phyloP scores from a whole-genome alignment of 2,113 vertebrate species.

The Triplophysa dalaica region DNA sequence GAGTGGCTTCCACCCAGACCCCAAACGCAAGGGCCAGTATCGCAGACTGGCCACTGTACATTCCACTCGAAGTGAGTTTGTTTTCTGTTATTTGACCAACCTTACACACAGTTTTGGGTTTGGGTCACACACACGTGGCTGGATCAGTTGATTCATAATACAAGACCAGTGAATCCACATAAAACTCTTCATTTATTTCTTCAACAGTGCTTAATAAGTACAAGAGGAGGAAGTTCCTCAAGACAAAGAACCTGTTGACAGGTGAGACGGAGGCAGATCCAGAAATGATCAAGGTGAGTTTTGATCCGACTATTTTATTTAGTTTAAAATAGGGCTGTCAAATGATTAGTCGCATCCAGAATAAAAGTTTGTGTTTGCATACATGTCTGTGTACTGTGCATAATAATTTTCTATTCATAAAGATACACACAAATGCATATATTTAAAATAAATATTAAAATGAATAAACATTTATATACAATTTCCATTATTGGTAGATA shows the following conservation, averaged over 20 bases:
- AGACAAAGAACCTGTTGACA: conserved; percentile 93
- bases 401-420: too few relatives aligned
- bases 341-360: too few relatives aligned
- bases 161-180: conserved; percentile 2
- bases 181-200: not conserved
- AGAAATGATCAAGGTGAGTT: conserved; percentile 89
- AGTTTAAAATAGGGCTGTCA: not conserved
- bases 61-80: conserved; percentile 80
- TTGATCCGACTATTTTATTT: not conserved
- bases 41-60: conserved; percentile 89
- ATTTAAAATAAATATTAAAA: too few relatives aligned
- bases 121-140: not conserved
- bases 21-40: conserved; percentile 87
- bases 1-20: conserved; percentile 92
- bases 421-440: too few relatives aligned
- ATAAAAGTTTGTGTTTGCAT: too few relatives aligned
- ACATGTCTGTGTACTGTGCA: too few relatives aligned
- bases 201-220: conserved; percentile 92
- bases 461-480: too few relatives aligned
- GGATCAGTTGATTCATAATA: conserved; percentile 3
- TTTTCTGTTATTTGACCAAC: not conserved
- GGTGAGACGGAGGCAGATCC: conserved; percentile 94
- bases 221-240: conserved; percentile 88
- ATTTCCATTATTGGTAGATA: too few relatives aligned
- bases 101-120: not conserved